Evolutionary conservation across 2,797 vertebrate genomes (phyloP).

Genomic region (Muscicapa comitata): DNA sequence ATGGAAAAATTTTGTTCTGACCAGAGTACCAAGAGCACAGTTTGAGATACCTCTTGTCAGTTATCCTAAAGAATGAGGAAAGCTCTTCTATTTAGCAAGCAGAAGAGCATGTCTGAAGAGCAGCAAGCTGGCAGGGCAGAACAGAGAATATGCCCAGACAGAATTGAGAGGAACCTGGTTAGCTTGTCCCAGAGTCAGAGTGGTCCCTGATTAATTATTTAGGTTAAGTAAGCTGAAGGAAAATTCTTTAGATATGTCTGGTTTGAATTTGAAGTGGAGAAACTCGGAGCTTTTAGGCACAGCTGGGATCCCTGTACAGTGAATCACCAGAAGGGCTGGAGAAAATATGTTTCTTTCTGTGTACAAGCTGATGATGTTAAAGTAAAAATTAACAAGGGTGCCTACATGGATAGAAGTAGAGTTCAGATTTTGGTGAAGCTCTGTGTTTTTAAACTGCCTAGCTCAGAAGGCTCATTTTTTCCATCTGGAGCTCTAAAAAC

Average conservation of each 20-base stretch:
- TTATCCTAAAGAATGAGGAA: background rate
- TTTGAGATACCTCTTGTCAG: background rate
- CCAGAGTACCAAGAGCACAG: background rate
- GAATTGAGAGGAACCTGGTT: background rate
- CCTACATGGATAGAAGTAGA: background rate
- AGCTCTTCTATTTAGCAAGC: background rate
- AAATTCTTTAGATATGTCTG: background rate
- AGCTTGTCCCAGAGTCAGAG: background rate
- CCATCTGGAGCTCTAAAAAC: background rate
- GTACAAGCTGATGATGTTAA: background rate
- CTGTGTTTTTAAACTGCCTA: background rate
- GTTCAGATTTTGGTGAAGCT: background rate
- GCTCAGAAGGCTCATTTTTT: background rate
- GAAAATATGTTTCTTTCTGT: background rate
- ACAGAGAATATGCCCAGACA: background rate
- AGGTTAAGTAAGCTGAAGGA: background rate
- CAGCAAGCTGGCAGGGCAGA: background rate
- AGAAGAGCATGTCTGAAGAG: background rate
- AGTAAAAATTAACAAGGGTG: background rate
- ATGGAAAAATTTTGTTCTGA: background rate
- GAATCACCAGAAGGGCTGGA: background rate
- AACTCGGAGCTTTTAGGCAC: background rate
- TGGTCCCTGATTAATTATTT: background rate
- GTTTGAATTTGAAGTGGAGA: background rate
- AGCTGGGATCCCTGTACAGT: background rate